Evolutionary conservation across 2,888 invertebrate species (phyloP), one percentile per base, ranked within the genome.

Genomic region (Ramazzottius varieornatus): DNA sequence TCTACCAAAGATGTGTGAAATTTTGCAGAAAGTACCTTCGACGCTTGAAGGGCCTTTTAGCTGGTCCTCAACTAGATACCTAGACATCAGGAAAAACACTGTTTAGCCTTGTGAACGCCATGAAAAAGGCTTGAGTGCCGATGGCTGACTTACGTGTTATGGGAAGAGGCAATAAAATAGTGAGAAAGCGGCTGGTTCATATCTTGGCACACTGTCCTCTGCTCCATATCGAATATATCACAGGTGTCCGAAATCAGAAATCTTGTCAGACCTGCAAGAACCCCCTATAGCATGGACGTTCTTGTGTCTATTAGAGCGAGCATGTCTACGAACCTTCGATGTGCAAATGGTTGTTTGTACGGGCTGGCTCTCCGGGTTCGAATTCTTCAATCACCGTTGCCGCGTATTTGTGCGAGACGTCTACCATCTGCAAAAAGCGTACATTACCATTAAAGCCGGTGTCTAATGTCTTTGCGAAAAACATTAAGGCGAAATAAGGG

Each of bases 351-450:
- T 77, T 75, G 70, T 77, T 77, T 67, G 73, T 73, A 64, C 76
- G 73, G 1, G 80, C 81, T 70, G 81, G 80, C 46, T 76, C 75
- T 1, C 79, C 78, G 20, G 81, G 81, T 71, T 82, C 82, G 71
- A 75, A 80, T 68, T 75, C 75, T 64, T 78, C 73, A 66, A 82
- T 80, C 46, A 82, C 73, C 65, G 77, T 76, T 67, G 77, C 71
- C 70, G 81, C 81, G 68, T 77, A 75, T 65, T 80, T 80, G 67
- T 76, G 74, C 1, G 78, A 78, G 32, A 81, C 76, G 65, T 78
- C 75, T 46, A 76, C 72, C 76, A 80, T 77, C 80, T 81, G 73
- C 46, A 73, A 67, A 33, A 65, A n/a, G n/a, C n/a, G n/a, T n/a
- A n/a, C n/a, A n/a, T n/a, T n/a, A n/a, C n/a, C n/a, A n/a, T n/a